These are phyloP conservation scores for Lordiphosa clarofinis DNA, from an alignment of 1,140 invertebrate species.

Conservation along the genomic window DNA sequence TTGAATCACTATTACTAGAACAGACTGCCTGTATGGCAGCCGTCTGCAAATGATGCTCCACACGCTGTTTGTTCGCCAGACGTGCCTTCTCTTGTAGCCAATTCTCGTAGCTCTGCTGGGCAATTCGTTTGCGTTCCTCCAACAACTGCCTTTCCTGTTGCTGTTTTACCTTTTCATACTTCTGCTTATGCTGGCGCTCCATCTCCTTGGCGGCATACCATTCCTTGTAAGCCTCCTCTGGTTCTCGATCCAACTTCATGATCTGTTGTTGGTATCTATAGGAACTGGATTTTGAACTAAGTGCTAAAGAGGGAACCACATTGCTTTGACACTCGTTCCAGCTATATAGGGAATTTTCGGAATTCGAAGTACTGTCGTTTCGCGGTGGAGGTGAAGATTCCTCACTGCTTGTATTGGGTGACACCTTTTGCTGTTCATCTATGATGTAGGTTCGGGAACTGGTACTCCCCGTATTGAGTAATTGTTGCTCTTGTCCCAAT, in stretches of 20 bases:
- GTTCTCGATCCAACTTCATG: conserved; percentile 37
- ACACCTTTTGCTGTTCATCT: background rate
- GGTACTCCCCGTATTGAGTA: background rate
- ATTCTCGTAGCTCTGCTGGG: conserved; percentile 35
- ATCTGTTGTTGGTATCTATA: conserved; percentile 12
- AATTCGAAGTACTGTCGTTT: background rate
- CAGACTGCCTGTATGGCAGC: conserved; percentile 2
- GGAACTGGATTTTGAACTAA: conserved; percentile 25
- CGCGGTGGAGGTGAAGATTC: conserved; percentile 14
- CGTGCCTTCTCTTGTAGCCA: conserved; percentile 37
- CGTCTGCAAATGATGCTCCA: conserved; percentile 19
- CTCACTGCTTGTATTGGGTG: background rate
- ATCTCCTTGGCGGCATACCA: conserved; percentile 44
- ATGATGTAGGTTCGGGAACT: conserved; percentile 5
- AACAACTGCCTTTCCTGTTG: background rate
- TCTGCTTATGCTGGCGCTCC: conserved; percentile 8
- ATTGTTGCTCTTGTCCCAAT: background rate
- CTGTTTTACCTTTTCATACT: conserved; percentile 2
- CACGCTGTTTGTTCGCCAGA: conserved; percentile 15
- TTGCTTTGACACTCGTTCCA: conserved; percentile 20
- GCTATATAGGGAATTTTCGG: conserved; percentile 7
- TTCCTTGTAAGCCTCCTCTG: conserved; percentile 36
- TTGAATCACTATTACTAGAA: background rate
- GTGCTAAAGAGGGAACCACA: conserved; percentile 22
- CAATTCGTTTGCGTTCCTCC: conserved; percentile 28